phyloP scores from a whole-genome alignment of 2,113 vertebrate genomes.

The Phrynocephalus versicolor region DNA sequence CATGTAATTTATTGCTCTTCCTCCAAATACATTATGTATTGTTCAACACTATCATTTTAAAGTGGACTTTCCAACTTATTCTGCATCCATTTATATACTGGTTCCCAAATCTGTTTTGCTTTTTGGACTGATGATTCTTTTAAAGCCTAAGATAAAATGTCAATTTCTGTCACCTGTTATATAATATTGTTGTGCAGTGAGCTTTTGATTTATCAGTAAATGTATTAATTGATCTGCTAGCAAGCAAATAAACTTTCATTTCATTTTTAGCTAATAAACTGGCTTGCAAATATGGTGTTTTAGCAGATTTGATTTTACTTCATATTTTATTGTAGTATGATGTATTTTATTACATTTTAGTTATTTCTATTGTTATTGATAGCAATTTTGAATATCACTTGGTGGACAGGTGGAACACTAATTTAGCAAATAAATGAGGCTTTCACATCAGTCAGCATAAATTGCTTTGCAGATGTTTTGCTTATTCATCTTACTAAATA shows the following conservation, averaged over 20 bases:
- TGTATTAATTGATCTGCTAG: background rate
- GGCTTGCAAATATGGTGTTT: background rate
- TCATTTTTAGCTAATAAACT: background rate
- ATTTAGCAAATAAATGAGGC: background rate
- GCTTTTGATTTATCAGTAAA: too few relatives aligned
- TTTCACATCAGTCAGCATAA: too few relatives aligned
- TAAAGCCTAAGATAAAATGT: too few relatives aligned
- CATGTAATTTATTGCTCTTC: too few relatives aligned
- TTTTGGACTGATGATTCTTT: too few relatives aligned
- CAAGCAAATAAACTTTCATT: background rate
- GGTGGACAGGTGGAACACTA: background rate
- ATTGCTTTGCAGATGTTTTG: background rate
- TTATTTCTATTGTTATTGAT: background rate
- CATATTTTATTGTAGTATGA: background rate
- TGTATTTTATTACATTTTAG: background rate
- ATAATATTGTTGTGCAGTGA: too few relatives aligned
- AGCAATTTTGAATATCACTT: background rate
- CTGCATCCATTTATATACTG: too few relatives aligned
- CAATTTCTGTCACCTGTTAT: too few relatives aligned
- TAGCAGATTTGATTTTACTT: background rate
- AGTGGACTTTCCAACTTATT: too few relatives aligned
- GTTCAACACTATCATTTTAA: too few relatives aligned
- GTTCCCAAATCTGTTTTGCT: too few relatives aligned
- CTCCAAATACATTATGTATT: too few relatives aligned
- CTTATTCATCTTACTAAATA: background rate